Evolutionary conservation across 1,140 invertebrate genomes (phyloP), one percentile per base, ranked within the genome.

Genomic region (Neocloeon triangulifer): DNA sequence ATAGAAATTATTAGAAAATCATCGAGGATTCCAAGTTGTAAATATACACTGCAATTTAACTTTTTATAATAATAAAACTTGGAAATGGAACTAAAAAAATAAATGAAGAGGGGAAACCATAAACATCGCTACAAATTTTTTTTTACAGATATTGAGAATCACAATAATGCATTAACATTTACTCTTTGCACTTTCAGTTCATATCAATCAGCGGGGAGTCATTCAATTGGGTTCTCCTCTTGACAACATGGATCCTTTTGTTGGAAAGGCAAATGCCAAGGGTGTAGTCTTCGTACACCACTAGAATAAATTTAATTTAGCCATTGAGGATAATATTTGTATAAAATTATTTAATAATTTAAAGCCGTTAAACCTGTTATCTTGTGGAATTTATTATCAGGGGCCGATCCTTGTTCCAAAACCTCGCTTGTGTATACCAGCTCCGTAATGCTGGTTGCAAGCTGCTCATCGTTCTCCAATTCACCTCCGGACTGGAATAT

Each of bases 261-360:
- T 86, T 81, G 0, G 80, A 84, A 38, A 86, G 56, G 45, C 79
- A 82, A 37, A 85, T 68, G n/a, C 74, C 61, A 45, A 81, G 86
- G 48, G 70, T 73, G 42, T 80, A 70, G 39, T 77, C 66, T 37
- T 75, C 68, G 46, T 78, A 85, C 4, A 67, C 64, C 38, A 86
- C 76, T 62, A 46, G 55, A 37, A 41, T 13, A 47, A 42, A 40
- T 42, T 33, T 35, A 13, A 25, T 19, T 16, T 28, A 38, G 33
- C 5, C 5, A 6, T 12, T 2, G 28, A 12, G 10, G 26, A 8
- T 18, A 13, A 19, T 19, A 32, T 5, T 15, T 9, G 20, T 32
- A n/a, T 5, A 16, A 25, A 37, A 16, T 0, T 17, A 17, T 2
- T 6, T 27, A 9, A 25, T n/a, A 34, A 25, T n/a, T 17, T n/a